A percentile compares a stretch with the other conserved stretches of the same genome.
Conservation (phyloP, 2,888 invertebrate species). For the Nysson spinosus region DNA sequence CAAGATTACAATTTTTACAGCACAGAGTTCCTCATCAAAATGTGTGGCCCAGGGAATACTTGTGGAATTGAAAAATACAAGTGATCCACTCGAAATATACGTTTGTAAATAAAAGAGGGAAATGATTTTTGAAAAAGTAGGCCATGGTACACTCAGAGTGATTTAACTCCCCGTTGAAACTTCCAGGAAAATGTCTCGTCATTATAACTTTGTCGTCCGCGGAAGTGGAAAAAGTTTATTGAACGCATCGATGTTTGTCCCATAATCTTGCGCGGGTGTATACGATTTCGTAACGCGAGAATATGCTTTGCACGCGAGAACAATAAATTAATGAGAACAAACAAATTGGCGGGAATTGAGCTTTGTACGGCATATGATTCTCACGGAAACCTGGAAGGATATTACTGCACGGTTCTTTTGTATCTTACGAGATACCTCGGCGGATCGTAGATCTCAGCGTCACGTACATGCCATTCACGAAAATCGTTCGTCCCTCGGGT, state of each 20-base stretch:
- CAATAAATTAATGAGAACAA: background rate
- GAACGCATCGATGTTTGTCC: no score
- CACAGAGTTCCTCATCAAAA: constrained; percentile 34
- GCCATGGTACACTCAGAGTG: no score
- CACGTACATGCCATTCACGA: constrained; percentile 32
- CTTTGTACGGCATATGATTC: constrained; percentile 2
- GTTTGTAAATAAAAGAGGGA: no score
- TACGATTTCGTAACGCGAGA: no score
- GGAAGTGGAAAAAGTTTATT: no score
- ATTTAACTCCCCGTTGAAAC: no score
- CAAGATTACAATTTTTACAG: constrained; percentile 45
- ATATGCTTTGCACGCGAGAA: no score
- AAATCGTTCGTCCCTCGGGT: constrained; percentile 35
- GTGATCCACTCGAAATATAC: background rate
- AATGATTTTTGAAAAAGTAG: no score
- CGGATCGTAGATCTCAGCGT: constrained; percentile 20
- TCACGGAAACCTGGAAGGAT: background rate
- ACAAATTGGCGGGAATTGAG: constrained; percentile 1
- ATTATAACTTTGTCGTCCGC: no score
- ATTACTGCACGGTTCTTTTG: constrained; percentile 2
- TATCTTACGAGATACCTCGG: background rate
- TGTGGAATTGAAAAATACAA: constrained; percentile 23
- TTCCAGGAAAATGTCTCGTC: no score
- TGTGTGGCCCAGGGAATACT: constrained; percentile 30
- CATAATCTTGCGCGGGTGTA: no score